Evolutionary conservation across 1,140 invertebrate genomes (phyloP).

Genomic region (Apis florea): DNA sequence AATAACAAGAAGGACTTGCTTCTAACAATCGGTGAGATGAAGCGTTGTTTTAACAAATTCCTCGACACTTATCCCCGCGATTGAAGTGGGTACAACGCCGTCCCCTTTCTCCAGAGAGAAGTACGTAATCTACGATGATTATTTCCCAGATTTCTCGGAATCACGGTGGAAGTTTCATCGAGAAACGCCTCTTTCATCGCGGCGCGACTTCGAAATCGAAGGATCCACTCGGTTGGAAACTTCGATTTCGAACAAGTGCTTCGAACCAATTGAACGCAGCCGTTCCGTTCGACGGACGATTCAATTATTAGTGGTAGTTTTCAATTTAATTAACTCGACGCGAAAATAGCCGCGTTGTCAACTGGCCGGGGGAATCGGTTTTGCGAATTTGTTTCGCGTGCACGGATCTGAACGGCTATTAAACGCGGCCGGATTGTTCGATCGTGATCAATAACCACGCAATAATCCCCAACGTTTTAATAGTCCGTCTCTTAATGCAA

Average conservation of each 20-base stretch:
- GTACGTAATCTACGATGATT: slow-evolving; percentile 22
- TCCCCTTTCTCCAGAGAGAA: not conserved
- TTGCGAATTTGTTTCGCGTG: slow-evolving; percentile 18
- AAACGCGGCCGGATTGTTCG: not conserved
- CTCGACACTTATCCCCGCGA: not conserved
- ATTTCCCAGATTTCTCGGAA: not conserved
- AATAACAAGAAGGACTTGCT: too few relatives aligned
- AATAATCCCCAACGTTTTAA: slow-evolving; percentile 28
- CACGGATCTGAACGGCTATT: slow-evolving; percentile 1
- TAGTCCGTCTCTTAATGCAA: slow-evolving; percentile 9
- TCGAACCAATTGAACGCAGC: not conserved
- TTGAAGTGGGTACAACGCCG: not conserved
- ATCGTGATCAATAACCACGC: slow-evolving; percentile 16
- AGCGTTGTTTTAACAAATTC: slow-evolving; percentile 5
- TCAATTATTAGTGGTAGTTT: slow-evolving; percentile 23
- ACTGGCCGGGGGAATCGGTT: not conserved
- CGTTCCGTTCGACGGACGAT: slow-evolving; percentile 1
- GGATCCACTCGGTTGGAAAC: not conserved
- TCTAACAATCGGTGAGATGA: not conserved
- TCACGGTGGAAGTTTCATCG: not conserved
- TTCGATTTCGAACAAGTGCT: slow-evolving; percentile 9
- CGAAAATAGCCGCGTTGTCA: slow-evolving; percentile 5
- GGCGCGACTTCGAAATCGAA: not conserved
- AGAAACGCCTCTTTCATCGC: not conserved
- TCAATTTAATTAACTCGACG: slow-evolving; percentile 18